Percentiles rank a stretch among this genome's conserved stretches.
Evolutionary conservation across 2,797 vertebrate species (phyloP).

Genomic region (Sus cebifrons): DNA sequence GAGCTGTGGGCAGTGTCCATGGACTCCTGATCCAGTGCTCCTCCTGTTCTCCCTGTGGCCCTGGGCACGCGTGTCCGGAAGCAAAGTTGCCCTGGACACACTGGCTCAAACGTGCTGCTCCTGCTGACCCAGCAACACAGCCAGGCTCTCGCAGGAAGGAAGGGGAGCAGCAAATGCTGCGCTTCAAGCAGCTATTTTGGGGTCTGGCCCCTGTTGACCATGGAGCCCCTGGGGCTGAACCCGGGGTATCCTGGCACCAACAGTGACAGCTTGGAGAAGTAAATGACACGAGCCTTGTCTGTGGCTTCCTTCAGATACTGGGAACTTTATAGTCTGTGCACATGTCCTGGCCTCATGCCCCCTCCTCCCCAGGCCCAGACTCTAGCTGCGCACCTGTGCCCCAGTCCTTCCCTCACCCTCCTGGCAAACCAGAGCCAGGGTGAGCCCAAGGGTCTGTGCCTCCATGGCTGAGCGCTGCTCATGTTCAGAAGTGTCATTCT

Average conservation of each 20-base stretch:
- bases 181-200: neutral
- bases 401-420: neutral
- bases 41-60: neutral
- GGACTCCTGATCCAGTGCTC: neutral
- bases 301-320: neutral
- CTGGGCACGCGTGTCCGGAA: accelerated
- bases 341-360: accelerated
- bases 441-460: neutral
- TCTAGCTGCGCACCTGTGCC: too few species aligned
- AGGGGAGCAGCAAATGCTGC: neutral
- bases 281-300: neutral
- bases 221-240: neutral
- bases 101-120: neutral
- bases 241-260: neutral
- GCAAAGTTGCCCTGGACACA: neutral
- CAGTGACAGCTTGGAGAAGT: neutral
- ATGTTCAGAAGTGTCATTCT: neutral
- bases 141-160: neutral
- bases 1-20: neutral
- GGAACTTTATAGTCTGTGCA: neutral
- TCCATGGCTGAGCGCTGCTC: neutral
- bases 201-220: neutral
- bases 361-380: neutral
- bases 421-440: too few species aligned
- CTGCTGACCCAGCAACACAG: neutral